Evolutionary conservation across 2,113 vertebrate species (phyloP).

Genomic region (Ascaphus truei): DNA sequence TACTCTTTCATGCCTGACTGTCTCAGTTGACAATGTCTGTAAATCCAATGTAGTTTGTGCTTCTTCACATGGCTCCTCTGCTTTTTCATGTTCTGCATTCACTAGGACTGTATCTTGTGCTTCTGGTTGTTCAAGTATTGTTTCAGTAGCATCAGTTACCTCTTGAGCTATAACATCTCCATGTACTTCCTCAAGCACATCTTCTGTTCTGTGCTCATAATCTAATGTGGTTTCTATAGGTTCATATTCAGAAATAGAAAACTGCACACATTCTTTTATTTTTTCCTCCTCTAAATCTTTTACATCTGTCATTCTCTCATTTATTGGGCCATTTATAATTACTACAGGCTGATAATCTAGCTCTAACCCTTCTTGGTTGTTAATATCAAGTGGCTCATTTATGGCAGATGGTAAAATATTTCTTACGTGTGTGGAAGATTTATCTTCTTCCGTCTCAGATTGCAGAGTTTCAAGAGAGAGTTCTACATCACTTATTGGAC

Average conservation of each 20-base stretch:
- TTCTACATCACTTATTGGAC: background rate
- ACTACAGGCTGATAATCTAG: too few species aligned
- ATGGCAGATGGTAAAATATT: background rate
- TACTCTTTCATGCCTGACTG: constrained; percentile 46
- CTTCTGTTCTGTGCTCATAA: background rate
- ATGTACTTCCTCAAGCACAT: background rate
- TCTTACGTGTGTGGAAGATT: too few species aligned
- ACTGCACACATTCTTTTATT: background rate
- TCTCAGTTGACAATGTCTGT: constrained; percentile 52
- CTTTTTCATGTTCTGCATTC: background rate
- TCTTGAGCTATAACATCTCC: too few species aligned
- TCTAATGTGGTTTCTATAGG: background rate
- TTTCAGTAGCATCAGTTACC: background rate
- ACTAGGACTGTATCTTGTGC: background rate
- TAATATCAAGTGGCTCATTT: too few species aligned
- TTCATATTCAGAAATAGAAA: background rate
- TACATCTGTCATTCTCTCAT: background rate
- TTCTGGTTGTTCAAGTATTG: background rate
- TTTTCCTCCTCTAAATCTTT: background rate
- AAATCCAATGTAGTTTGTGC: background rate
- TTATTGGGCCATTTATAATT: too few species aligned
- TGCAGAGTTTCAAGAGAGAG: background rate
- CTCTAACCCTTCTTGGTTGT: too few species aligned
- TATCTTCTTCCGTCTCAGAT: constrained; percentile 16
- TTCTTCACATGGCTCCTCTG: too few species aligned